Evolutionary conservation across 2,888 invertebrate species (phyloP).

Genomic region (Stenoptilia bipunctidactyla): DNA sequence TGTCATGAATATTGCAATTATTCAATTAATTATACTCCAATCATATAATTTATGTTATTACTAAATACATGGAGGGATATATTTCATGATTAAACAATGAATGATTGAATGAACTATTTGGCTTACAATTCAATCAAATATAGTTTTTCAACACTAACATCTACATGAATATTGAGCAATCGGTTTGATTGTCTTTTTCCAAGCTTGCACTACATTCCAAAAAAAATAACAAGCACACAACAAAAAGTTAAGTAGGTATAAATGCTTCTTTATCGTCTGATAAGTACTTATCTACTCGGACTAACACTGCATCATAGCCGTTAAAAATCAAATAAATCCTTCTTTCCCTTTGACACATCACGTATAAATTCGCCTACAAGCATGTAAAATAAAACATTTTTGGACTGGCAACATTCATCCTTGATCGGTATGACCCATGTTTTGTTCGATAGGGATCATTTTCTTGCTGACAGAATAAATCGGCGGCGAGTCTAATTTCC

Average conservation of each 20-base stretch:
- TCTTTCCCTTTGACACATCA: slow-evolving; percentile 10
- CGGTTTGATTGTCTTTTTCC: slow-evolving; percentile 36
- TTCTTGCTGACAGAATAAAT: slow-evolving; percentile 62
- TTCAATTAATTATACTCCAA: slow-evolving; percentile 9
- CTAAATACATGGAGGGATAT: slow-evolving; percentile 22
- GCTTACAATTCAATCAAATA: slow-evolving; percentile 14
- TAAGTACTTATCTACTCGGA: slow-evolving; percentile 27
- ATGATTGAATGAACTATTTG: slow-evolving; percentile 16
- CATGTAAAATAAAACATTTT: slow-evolving; percentile 19
- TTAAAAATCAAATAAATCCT: slow-evolving; percentile 29
- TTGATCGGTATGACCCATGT: slow-evolving; percentile 37
- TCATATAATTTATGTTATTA: slow-evolving; percentile 8
- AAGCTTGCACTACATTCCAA: slow-evolving; percentile 21
- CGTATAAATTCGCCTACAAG: slow-evolving; percentile 32
- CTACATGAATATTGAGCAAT: slow-evolving; percentile 10
- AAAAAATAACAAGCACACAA: slow-evolving; percentile 19
- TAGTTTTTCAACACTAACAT: slow-evolving; percentile 4
- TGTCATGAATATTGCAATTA: slow-evolving; percentile 25
- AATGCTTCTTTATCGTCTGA: slow-evolving; percentile 25
- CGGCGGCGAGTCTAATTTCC: slow-evolving; percentile 48
- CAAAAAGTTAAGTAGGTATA: slow-evolving; percentile 25
- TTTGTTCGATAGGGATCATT: slow-evolving; percentile 44
- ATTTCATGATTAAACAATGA: slow-evolving; percentile 18
- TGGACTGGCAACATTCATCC: slow-evolving; percentile 30
- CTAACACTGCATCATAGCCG: slow-evolving; percentile 12